These are phyloP conservation scores for Acipenser ruthenus DNA, from an alignment of 2,797 vertebrate species.

Conservation along the genomic window DNA sequence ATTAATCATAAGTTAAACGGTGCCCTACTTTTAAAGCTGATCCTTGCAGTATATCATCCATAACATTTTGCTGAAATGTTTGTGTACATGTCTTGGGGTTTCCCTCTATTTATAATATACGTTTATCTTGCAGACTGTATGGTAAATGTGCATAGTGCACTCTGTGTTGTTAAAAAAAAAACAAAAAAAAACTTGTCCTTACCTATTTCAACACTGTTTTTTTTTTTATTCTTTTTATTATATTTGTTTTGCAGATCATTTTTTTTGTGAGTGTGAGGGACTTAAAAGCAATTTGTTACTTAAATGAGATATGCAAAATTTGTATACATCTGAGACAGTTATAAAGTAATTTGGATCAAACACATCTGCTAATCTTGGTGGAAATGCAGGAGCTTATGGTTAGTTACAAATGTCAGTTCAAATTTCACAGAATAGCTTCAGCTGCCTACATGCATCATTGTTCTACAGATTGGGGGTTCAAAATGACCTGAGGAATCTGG, in stretches of 20 bases:
- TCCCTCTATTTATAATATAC: too few relatives aligned
- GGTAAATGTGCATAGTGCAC: neutral
- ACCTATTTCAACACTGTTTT: neutral
- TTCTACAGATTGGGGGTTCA: too few relatives aligned
- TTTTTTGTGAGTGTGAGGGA: neutral
- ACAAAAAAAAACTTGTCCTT: neutral
- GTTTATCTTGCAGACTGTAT: too few relatives aligned
- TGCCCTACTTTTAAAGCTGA: too few relatives aligned
- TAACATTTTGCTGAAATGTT: too few relatives aligned
- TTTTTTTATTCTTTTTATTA: too few relatives aligned
- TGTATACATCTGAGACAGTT: neutral
- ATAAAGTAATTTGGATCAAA: constrained; percentile 10
- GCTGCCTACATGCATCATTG: neutral
- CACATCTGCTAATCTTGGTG: constrained; percentile 28
- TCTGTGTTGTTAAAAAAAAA: neutral
- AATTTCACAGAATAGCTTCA: constrained; percentile 24
- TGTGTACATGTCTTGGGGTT: too few relatives aligned
- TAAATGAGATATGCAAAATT: constrained; percentile 9
- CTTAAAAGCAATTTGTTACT: neutral
- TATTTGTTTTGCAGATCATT: too few relatives aligned
- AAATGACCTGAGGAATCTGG: too few relatives aligned
- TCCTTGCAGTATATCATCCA: too few relatives aligned
- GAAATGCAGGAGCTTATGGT: constrained; percentile 24
- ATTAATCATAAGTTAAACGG: too few relatives aligned
- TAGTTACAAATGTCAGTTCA: constrained; percentile 27